Conservation (phyloP, 2,113 vertebrate genomes). For the Sapayoa aenigma region DNA sequence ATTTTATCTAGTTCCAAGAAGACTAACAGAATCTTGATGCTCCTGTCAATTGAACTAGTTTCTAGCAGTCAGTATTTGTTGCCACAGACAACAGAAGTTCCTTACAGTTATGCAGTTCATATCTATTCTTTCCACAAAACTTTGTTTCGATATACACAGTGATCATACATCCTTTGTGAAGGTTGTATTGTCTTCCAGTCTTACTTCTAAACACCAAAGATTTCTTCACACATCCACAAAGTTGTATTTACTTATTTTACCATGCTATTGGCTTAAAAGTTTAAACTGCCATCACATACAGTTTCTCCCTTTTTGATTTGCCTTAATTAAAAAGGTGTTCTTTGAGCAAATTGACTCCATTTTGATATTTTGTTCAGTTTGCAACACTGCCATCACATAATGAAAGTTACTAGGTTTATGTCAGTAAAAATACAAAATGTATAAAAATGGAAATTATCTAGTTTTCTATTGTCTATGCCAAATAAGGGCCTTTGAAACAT, state of each 20-base stretch:
- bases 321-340: not conserved
- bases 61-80: not conserved
- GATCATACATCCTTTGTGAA: not conserved
- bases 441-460: not conserved
- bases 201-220: not conserved
- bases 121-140: not conserved
- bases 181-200: not conserved
- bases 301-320: not conserved
- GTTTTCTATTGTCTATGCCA: not conserved
- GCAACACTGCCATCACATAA: not conserved
- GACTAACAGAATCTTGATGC: not conserved
- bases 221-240: not conserved
- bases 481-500: not conserved
- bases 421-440: not conserved
- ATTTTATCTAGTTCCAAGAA: not conserved
- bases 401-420: not conserved
- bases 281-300: not conserved
- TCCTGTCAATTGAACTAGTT: not conserved
- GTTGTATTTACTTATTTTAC: not conserved
- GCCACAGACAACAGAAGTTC: not conserved
- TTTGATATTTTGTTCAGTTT: not conserved
- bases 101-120: not conserved
- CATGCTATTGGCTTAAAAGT: not conserved
- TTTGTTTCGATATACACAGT: not conserved
- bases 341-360: not conserved